Conservation (phyloP, 1,140 invertebrate genomes). For the Aphaenogaster floridana region DNA sequence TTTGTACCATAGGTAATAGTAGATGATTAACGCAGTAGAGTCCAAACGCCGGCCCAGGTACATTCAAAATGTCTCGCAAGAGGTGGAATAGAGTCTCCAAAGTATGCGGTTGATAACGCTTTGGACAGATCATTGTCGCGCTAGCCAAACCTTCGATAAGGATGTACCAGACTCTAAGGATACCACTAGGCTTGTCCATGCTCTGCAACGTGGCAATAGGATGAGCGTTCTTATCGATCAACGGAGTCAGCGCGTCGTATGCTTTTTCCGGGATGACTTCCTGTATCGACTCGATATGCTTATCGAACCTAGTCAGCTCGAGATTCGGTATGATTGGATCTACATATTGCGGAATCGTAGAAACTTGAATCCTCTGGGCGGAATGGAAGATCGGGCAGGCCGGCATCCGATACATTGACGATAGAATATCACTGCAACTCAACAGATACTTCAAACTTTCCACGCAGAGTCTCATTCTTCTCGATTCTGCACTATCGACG, state of each 20-base stretch:
- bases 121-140: conserved; percentile 93
- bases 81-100: conserved; percentile 95
- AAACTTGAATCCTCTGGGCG: conserved; percentile 94
- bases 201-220: conserved; percentile 87
- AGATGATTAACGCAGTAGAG: conserved; percentile 96
- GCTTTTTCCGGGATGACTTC: conserved; percentile 87
- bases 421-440: conserved; percentile 94
- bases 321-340: conserved; percentile 94
- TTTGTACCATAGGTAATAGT: conserved; percentile 95
- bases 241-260: conserved; percentile 88
- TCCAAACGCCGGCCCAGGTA: conserved; percentile 94
- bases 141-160: conserved; percentile 96
- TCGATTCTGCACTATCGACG: conserved; percentile 76
- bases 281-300: conserved; percentile 85
- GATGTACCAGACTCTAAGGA: conserved; percentile 96
- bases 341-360: conserved; percentile 92
- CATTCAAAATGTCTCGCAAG: conserved; percentile 91
- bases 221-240: conserved; percentile 88
- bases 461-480: conserved; percentile 89
- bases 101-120: conserved; percentile 94
- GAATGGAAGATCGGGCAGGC: conserved; percentile 97
- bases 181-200: conserved; percentile 94
- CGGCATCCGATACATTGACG: conserved; percentile 97
- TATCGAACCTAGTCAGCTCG: conserved; percentile 89
- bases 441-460: conserved; percentile 95